Percentiles rank a stretch among this genome's conserved stretches.
Evolutionary conservation across 2,888 invertebrate species (phyloP).

Genomic region (Ditula angustiorana): DNA sequence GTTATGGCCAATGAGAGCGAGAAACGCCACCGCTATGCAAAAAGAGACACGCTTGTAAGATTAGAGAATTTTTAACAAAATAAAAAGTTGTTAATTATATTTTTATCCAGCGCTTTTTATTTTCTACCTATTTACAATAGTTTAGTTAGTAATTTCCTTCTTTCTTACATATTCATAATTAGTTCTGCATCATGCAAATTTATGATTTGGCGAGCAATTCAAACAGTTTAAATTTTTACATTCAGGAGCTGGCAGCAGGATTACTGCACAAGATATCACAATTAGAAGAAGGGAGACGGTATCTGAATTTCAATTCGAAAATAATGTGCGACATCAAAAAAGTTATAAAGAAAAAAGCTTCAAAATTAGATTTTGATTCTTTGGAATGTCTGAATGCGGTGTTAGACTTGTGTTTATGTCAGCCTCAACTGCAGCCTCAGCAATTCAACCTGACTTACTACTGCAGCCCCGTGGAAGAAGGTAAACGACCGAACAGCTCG

Average conservation of each 20-base stretch:
- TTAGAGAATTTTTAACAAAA: too few relatives aligned
- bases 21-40: too few relatives aligned
- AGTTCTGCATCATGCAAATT: too few relatives aligned
- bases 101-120: too few relatives aligned
- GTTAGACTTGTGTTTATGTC: constrained; percentile 60
- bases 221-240: too few relatives aligned
- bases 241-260: constrained; percentile 64
- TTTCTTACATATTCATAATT: too few relatives aligned
- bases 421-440: constrained; percentile 54
- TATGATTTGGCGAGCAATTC: too few relatives aligned
- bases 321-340: constrained; percentile 70
- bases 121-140: too few relatives aligned
- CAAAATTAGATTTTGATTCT: constrained; percentile 56
- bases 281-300: constrained; percentile 72
- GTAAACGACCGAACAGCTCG: constrained; percentile 10
- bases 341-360: constrained; percentile 60
- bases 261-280: constrained; percentile 65
- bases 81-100: too few relatives aligned
- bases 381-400: constrained; percentile 60
- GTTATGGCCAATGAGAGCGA: too few relatives aligned
- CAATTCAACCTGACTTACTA: constrained; percentile 56
- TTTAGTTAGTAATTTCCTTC: too few relatives aligned
- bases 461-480: constrained; percentile 60
- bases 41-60: too few relatives aligned
- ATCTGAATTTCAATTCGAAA: constrained; percentile 72